Evolutionary conservation across 2,888 invertebrate genomes (phyloP), one percentile per base, ranked within the genome.

Genomic region (Tiphia femorata): DNA sequence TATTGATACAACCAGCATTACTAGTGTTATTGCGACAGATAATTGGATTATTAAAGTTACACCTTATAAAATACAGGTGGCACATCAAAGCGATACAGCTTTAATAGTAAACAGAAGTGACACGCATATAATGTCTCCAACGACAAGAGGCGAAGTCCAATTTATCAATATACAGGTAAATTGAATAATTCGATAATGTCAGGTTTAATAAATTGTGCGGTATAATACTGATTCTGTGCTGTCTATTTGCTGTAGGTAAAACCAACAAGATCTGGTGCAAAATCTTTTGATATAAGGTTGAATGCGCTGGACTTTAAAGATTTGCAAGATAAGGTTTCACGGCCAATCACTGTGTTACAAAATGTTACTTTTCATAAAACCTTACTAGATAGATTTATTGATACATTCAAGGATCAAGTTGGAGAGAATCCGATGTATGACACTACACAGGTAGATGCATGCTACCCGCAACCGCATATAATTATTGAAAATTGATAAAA

Each of bases 31-130:
- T 41, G 92, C 90, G 0, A 96, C 95, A 0, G 92, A 93, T 77
- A 93, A 92, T 58, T 97, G 96, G 95, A 89, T 97, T 19, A 88
- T 97, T 43, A 94, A 95, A 84, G 89, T 94, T 0, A 86, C 90
- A 0, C 90, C 92, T 33, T 93, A 96, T 73, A 86, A 85, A 61
- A 83, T 96, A 1, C 85, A 91, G 72, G 83, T 94, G 42, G 90
- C 93, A 0, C 92, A 93, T 78, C 96, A 96, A 81, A 87, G 85
- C 67, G 94, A 96, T 81, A 90, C 94, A 16, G 86, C 89, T 1
- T 85, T 96, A 10, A 88, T 92, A 27, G 90, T 95, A 14, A 89
- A 90, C 61, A 89, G 90, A 87, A 90, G 91, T 14, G 92, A 93
- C 78, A 89, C 89, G 16, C 92, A 92, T 77, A 84, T 86, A 21